Base-by-base conservation (phyloP, 2,113 vertebrate genomes). In the Thermophis baileyi region DNA sequence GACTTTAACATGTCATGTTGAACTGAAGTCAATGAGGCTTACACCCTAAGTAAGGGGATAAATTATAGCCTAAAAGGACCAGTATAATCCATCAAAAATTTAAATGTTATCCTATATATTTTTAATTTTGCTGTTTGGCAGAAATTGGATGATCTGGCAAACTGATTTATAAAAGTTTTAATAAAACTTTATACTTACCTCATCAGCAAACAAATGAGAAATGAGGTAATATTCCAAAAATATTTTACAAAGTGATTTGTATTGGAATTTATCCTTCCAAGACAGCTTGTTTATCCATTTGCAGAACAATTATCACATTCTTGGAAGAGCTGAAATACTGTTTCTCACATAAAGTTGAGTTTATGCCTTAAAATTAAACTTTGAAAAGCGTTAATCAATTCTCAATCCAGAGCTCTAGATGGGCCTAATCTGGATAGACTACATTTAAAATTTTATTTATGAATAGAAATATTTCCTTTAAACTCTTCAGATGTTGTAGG, bases 131-230 rank as follows among this genome's bases (percentile, higher is more conserved):
- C 54, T 91, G 88, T 95, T 95, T 94, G n/a, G 53, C 92, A 95
- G 63, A 25, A 93, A n/a, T 94, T 96, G 92, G 90, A 92, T 94
- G 85, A 90, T 91, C 91, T 96, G 93, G 88, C 88, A 97, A 92
- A 94, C 55, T 93, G 30, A 92, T 93, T 93, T 97, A 93, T 94
- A 95, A 95, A 96, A 91, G 96, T 90, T 3, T 18, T 87, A 95
- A 86, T 91, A 95, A 92, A 94, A 92, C 89, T 93, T 95, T 94
- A 89, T 95, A 95, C 93, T 24, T 90, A 63, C 25, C 91, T 97
- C 94, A 94, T 95, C 85, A 96, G 85, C 85, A 95, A 87, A 89
- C 90, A 95, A 92, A 93, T 57, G 44, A 44, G 24, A 44, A 90
- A 54, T 96, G 95, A 96, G 35, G 20, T 94, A 95, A 96, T 89